Conservation (phyloP, 2,113 vertebrate genomes). For the Jaculus jaculus region DNA sequence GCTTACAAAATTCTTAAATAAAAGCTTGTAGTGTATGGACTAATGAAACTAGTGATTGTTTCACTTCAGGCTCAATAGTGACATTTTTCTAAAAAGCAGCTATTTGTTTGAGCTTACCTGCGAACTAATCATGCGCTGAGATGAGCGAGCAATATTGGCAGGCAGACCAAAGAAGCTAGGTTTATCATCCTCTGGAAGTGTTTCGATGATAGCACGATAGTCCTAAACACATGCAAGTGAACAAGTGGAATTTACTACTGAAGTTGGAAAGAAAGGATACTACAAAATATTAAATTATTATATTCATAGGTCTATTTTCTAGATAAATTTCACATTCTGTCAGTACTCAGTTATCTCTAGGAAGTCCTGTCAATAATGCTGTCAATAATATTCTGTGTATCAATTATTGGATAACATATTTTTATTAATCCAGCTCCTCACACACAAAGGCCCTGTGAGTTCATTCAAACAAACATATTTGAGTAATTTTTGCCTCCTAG, state of each 20-base stretch:
- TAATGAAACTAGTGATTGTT: background rate
- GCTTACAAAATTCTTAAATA: background rate
- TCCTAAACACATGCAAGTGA: slow-evolving; percentile 85
- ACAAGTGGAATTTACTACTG: background rate
- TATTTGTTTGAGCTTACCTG: slow-evolving; percentile 85
- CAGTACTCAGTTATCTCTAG: background rate
- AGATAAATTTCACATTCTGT: background rate
- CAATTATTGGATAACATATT: background rate
- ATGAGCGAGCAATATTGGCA: slow-evolving; percentile 95
- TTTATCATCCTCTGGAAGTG: slow-evolving; percentile 95
- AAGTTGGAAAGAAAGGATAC: background rate
- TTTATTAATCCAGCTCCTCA: background rate
- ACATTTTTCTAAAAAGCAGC: background rate
- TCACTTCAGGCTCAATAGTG: background rate
- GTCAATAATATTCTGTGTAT: background rate
- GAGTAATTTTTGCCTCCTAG: background rate
- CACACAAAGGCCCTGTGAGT: background rate
- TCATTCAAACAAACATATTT: background rate
- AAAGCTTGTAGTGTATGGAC: background rate
- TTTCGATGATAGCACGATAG: slow-evolving; percentile 92
- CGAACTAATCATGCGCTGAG: slow-evolving; percentile 94
- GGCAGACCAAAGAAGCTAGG: slow-evolving; percentile 97
- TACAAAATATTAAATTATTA: background rate
- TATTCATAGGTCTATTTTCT: background rate
- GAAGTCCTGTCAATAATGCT: background rate